Percentiles rank a stretch among this genome's conserved stretches.
Evolutionary conservation across 2,888 invertebrate genomes (phyloP).

Genomic region (Aspidiotus rigidus): DNA sequence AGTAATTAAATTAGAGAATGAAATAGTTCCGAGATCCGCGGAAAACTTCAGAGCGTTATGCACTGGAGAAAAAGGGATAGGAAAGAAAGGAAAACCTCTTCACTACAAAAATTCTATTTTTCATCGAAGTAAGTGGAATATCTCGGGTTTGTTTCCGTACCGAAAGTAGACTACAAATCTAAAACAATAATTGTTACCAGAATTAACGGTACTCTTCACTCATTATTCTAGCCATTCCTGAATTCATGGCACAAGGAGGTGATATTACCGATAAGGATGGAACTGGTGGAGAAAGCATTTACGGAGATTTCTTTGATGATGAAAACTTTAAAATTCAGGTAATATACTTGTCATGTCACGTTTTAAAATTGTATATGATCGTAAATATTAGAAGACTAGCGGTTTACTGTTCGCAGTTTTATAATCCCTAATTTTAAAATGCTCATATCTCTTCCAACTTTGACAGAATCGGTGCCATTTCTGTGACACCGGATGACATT

Average conservation of each 20-base stretch:
- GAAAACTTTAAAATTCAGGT: constrained; percentile 69
- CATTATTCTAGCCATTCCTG: constrained; percentile 48
- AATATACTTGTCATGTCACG: constrained; percentile 37
- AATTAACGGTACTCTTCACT: neutral
- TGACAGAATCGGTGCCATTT: no score
- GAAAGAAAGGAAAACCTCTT: constrained; percentile 58
- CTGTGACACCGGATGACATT: no score
- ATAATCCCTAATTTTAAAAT: no score
- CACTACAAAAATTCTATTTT: constrained; percentile 76
- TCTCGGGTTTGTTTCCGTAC: neutral
- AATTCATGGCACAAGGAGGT: constrained; percentile 83
- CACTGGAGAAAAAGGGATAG: constrained; percentile 78
- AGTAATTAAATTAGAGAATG: constrained; percentile 73
- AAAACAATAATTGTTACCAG: neutral
- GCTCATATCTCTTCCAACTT: no score
- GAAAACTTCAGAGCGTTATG: constrained; percentile 89
- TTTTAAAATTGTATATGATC: constrained; percentile 25
- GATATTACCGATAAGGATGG: constrained; percentile 73
- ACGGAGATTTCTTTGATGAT: constrained; percentile 80
- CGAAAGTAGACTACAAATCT: neutral
- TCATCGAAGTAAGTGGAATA: constrained; percentile 55
- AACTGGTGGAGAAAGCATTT: constrained; percentile 86
- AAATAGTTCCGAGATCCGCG: constrained; percentile 74
- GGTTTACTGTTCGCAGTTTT: no score
- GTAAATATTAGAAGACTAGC: constrained; percentile 5